phyloP scores from a whole-genome alignment of 2,113 vertebrate species.

The Passer domesticus region DNA sequence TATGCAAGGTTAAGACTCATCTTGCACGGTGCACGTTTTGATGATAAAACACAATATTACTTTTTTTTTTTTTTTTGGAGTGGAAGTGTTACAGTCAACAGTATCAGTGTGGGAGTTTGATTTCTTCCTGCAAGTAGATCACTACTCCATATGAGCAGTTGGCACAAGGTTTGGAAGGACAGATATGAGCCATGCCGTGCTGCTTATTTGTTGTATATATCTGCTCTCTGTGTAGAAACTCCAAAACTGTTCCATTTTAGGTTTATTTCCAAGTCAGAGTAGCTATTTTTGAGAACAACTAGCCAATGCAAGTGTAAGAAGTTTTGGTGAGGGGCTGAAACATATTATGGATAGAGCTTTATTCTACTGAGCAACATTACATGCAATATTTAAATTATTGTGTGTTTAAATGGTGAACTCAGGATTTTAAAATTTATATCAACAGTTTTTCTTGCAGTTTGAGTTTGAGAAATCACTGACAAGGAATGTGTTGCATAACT shows the following conservation, averaged over 20 bases:
- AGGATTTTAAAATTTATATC: neutral
- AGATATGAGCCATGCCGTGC: neutral
- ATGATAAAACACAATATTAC: constrained; percentile 55
- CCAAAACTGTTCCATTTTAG: neutral
- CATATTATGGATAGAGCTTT: neutral
- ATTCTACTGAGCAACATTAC: fast-evolving
- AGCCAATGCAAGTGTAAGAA: fast-evolving
- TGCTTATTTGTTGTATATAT: neutral
- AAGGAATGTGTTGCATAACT: fast-evolving
- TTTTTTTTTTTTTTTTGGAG: constrained; percentile 36
- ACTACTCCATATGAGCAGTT: neutral
- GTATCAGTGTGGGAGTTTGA: constrained; percentile 9
- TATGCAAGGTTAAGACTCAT: constrained; percentile 50
- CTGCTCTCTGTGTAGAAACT: neutral
- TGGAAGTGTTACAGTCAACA: constrained; percentile 26
- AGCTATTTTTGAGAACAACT: neutral
- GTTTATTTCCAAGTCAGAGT: neutral
- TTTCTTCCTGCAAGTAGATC: constrained; percentile 35
- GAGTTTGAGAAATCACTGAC: neutral
- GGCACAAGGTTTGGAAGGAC: neutral
- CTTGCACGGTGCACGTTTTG: constrained; percentile 22
- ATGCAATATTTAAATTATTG: neutral
- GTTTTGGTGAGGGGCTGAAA: neutral
- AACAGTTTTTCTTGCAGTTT: neutral
- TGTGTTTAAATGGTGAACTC: neutral